Percentiles rank a stretch among this genome's conserved stretches.
phyloP scores from a whole-genome alignment of 2,888 invertebrate species.

The Aphidius colemani region DNA sequence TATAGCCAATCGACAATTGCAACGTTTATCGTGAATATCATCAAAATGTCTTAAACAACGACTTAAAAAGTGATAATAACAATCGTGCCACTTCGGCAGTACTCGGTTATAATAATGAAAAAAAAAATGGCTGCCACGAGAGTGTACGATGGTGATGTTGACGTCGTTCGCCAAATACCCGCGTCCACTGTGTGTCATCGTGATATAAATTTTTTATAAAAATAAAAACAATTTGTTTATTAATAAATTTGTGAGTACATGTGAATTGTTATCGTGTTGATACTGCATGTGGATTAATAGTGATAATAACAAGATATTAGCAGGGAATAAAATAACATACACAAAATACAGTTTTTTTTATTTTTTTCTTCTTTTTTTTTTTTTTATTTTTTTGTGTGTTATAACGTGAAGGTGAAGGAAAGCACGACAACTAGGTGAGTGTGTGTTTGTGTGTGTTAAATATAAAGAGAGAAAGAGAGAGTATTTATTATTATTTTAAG shows the following conservation, averaged over 20 bases:
- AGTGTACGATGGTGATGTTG: conserved; percentile 58
- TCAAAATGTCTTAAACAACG: too few species aligned
- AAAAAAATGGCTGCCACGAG: conserved; percentile 58
- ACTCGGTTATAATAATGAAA: too few species aligned
- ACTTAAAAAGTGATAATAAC: too few species aligned
- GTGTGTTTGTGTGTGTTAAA: neutral
- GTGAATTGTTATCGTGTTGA: neutral
- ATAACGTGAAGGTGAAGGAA: conserved; percentile 26
- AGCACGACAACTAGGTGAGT: conserved; percentile 32
- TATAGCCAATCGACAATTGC: too few species aligned
- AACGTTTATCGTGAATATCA: too few species aligned
- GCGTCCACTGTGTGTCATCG: conserved; percentile 49
- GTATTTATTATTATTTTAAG: too few species aligned
- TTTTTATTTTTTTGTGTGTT: conserved; percentile 10
- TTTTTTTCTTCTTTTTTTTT: neutral
- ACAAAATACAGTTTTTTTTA: neutral
- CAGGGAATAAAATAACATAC: neutral
- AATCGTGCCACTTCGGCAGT: too few species aligned
- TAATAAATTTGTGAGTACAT: conserved; percentile 7
- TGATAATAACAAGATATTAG: neutral
- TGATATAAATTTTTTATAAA: conserved; percentile 37
- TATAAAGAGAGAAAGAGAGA: too few species aligned
- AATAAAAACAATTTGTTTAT: conserved; percentile 1
- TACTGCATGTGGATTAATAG: conserved; percentile 17
- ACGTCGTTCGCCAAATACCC: conserved; percentile 51